Conservation (phyloP, 2,113 vertebrate genomes). For the Ciconia stormi region DNA sequence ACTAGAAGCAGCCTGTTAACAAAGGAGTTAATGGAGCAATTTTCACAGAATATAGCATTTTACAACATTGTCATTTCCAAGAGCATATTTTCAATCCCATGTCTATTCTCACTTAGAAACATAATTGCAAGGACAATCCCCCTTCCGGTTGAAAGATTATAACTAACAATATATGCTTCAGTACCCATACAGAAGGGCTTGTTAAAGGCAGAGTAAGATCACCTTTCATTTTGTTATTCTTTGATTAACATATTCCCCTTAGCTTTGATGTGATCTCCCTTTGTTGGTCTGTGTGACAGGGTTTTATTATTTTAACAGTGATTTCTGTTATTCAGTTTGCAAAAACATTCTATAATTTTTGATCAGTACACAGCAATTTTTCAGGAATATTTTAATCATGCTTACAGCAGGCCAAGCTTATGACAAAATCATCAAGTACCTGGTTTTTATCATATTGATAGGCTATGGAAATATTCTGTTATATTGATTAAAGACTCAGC, state of each 20-base stretch:
- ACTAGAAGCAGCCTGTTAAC: neutral
- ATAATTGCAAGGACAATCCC: conserved; percentile 7
- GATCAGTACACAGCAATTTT: neutral
- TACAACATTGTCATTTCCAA: neutral
- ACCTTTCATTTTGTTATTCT: conserved; percentile 13
- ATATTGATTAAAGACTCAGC: conserved; percentile 19
- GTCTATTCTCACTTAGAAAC: neutral
- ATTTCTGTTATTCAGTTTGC: conserved; percentile 4
- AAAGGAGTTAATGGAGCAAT: neutral
- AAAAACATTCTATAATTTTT: neutral
- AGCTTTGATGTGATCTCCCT: neutral
- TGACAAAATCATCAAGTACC: conserved; percentile 8
- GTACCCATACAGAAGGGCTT: neutral
- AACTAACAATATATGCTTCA: neutral
- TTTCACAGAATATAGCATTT: conserved; percentile 9
- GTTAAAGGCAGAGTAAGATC: neutral
- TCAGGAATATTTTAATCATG: conserved; percentile 22
- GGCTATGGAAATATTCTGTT: neutral
- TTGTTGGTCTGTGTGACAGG: neutral
- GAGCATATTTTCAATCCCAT: conserved; percentile 15
- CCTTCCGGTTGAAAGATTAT: neutral
- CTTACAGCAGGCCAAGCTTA: neutral
- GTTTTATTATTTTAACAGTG: neutral
- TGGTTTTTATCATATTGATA: conserved; percentile 7
- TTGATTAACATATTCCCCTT: neutral